phyloP scores from a whole-genome alignment of 2,888 invertebrate genomes.

The Actias luna region DNA sequence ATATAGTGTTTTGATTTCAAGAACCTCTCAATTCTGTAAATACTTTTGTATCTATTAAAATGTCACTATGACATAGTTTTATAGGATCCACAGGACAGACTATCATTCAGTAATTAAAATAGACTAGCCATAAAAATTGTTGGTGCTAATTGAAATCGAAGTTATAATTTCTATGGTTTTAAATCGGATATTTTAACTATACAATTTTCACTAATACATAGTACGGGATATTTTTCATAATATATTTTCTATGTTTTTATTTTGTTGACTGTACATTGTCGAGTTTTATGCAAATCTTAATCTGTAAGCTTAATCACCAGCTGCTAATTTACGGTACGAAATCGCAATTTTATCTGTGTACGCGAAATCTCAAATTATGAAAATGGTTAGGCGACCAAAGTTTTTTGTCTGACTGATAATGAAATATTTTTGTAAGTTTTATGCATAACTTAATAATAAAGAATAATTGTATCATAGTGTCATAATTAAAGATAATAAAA shows the following conservation, averaged over 20 bases:
- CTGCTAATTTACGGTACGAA: slow-evolving; percentile 36
- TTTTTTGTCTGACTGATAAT: neutral
- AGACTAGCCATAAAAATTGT: neutral
- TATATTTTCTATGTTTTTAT: neutral
- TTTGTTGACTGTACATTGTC: slow-evolving; percentile 15
- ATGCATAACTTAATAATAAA: neutral
- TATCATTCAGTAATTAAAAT: neutral
- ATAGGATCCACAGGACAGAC: neutral
- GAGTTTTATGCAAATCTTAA: slow-evolving; percentile 45
- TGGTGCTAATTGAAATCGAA: neutral
- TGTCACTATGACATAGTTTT: neutral
- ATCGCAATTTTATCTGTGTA: slow-evolving; percentile 32
- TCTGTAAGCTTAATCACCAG: slow-evolving; percentile 45
- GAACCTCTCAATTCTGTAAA: neutral
- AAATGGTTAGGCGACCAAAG: slow-evolving; percentile 4
- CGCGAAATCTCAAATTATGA: slow-evolving; percentile 22
- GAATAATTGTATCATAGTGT: neutral
- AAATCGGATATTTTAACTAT: neutral
- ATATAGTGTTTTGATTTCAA: neutral
- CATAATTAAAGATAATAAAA: neutral
- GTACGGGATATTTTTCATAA: neutral
- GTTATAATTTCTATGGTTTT: neutral
- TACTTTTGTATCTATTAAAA: neutral
- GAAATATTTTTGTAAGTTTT: neutral
- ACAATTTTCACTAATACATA: neutral